phyloP scores from a whole-genome alignment of 2,797 vertebrate genomes.

The Philypnodon macrostomus region DNA sequence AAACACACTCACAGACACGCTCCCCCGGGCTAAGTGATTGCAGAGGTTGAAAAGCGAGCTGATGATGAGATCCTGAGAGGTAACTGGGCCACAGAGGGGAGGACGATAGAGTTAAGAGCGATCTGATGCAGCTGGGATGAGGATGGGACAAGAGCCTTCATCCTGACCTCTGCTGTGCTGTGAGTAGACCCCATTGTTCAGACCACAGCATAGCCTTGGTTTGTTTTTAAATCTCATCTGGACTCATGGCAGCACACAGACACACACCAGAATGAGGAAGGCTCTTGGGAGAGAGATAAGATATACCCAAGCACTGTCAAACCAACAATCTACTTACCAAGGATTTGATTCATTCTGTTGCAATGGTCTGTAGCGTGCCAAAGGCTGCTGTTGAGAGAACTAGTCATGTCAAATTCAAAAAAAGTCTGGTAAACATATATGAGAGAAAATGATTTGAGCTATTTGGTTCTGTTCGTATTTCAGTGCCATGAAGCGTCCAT shows the following conservation, averaged over 20 bases:
- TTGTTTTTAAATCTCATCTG: conserved; percentile 21
- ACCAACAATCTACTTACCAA: neutral
- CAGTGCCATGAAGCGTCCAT: conserved; percentile 92
- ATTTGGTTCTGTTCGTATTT: conserved; percentile 23
- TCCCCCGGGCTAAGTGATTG: conserved; percentile 60
- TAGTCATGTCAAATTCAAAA: neutral
- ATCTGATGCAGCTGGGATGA: conserved; percentile 44
- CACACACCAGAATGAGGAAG: conserved; percentile 21
- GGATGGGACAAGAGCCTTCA: conserved; percentile 36
- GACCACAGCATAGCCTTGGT: conserved; percentile 8
- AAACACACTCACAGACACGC: conserved; percentile 19
- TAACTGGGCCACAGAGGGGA: conserved; percentile 12
- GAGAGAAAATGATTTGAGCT: no score
- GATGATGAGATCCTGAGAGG: conserved; percentile 56
- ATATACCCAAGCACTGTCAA: conserved; percentile 4
- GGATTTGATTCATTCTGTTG: neutral
- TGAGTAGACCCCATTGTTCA: conserved; percentile 13
- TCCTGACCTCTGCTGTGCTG: conserved; percentile 33
- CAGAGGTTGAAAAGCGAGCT: conserved; percentile 41
- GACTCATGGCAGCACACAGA: conserved; percentile 20
- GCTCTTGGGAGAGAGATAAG: no score
- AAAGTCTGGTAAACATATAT: neutral
- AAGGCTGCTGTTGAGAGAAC: neutral
- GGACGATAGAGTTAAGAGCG: conserved; percentile 30
- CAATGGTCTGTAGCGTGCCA: neutral